These are phyloP conservation scores for Myotis planiceps DNA, from an alignment of 2,797 vertebrate species.

Conservation along the genomic window DNA sequence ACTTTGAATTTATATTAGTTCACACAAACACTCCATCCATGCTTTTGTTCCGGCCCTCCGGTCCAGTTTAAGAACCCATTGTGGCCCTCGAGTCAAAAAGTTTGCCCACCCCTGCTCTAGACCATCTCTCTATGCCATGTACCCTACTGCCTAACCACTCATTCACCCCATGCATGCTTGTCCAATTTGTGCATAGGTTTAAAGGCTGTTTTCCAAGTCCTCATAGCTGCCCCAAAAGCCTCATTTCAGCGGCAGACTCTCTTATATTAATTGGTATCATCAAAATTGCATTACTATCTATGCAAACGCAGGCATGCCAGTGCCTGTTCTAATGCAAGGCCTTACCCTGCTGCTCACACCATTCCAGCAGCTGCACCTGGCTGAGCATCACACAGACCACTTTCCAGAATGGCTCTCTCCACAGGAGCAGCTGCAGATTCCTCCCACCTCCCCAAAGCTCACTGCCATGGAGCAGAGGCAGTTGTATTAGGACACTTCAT, in stretches of 20 bases:
- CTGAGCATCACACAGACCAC: not conserved
- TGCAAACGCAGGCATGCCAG: not conserved
- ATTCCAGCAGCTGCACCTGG: conserved; percentile 13
- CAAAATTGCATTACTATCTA: not conserved
- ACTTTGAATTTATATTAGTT: too few species aligned
- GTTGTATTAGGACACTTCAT: conserved; percentile 57
- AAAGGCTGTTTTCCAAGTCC: conserved; percentile 40
- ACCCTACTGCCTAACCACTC: not conserved
- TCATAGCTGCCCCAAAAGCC: conserved; percentile 9
- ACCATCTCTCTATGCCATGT: not conserved
- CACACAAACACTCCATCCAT: too few species aligned
- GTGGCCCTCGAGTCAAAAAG: too few species aligned
- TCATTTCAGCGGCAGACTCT: conserved; percentile 36
- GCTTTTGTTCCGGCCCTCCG: too few species aligned
- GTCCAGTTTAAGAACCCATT: too few species aligned
- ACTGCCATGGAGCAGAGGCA: conserved; percentile 31
- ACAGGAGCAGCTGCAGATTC: conserved; percentile 25
- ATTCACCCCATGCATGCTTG: not conserved
- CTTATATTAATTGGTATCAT: conserved; percentile 40
- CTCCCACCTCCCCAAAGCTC: conserved; percentile 18
- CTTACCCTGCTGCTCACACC: not conserved
- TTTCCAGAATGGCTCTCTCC: conserved; percentile 26
- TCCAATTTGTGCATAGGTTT: not conserved
- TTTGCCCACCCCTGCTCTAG: too few species aligned
- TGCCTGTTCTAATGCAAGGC: not conserved